Base-by-base conservation (phyloP, 2,888 invertebrate genomes). In the Steromphala cineraria region DNA sequence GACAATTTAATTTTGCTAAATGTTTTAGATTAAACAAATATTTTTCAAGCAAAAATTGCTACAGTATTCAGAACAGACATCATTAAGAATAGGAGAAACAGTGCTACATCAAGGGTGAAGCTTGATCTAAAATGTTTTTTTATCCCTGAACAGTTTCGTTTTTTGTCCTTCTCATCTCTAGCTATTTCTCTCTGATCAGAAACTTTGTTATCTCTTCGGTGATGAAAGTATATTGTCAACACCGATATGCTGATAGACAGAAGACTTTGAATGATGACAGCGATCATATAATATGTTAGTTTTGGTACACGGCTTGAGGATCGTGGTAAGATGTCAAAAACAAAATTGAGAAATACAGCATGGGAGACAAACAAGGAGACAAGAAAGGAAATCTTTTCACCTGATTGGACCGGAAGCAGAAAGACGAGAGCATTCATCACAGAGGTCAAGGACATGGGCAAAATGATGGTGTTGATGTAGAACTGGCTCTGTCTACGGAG, bases 371-470 rank as follows among this genome's bases (percentile, higher is more conserved):
- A 67, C 10, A 67, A 28, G 67, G 67, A 67, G 31, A 67, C 67
- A 15, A 31, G 31, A n/a, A 31, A 67, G 36, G 40, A 81, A 24
- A 81, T 53, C 24, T 75, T 81, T 62, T 78, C 78, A 4, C 81
- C 75, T 0, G 67, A 62, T 10, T 75, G 4, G 19, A 75, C 56
- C 13, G 79, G 81, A 36, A 79, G 71, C 1, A 81, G 62, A 75
- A 78, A 81, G 2, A 79, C 78, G 17, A 79, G 74, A 8, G 78
- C 71, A n/a, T 75, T 81, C 78, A 81, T 81, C 7, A 78, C 40
- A 5, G 80, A 81, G 10, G 80, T 81, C 31, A 81, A 40, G n/a
- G 78, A 74, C 80, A 81, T 77, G 40, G 80, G 80, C 31, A 81
- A 67, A 15, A 81, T 74, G 52, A 78, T 71, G 24, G 67, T 81